These are phyloP conservation scores for Rhinoptilus africanus DNA, from an alignment of 2,113 vertebrate species.

Conservation along the genomic window DNA sequence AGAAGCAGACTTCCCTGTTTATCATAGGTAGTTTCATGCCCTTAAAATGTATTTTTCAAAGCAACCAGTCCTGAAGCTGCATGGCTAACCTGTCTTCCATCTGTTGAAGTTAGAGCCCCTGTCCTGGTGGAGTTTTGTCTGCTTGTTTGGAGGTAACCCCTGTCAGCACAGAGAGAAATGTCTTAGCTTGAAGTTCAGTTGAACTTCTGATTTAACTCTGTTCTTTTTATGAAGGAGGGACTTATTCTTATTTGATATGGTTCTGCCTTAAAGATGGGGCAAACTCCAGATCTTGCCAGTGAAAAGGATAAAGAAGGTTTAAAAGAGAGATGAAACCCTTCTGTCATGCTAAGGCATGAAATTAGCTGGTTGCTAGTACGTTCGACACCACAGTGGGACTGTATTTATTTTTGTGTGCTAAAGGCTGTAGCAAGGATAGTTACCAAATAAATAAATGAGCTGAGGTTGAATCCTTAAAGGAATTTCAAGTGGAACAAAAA, in stretches of 20 bases:
- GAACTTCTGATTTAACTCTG: not conserved
- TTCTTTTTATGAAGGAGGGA: not conserved
- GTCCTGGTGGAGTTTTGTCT: not conserved
- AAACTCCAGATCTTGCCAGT: not conserved
- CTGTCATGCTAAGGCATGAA: not conserved
- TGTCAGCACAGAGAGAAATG: not conserved
- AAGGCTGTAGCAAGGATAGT: not conserved
- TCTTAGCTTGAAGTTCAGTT: not conserved
- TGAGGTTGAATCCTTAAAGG: not conserved
- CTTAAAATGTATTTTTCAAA: not conserved
- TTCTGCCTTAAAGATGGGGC: not conserved
- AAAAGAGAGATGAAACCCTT: not conserved
- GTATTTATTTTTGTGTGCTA: not conserved
- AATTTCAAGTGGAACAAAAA: slow-evolving; percentile 21
- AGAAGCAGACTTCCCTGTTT: not conserved
- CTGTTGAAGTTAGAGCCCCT: not conserved
- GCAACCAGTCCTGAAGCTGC: not conserved
- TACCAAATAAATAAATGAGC: not conserved
- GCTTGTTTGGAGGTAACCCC: not conserved
- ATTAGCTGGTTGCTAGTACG: not conserved
- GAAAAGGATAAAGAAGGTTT: not conserved
- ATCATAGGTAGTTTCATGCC: not conserved
- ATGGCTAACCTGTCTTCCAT: not conserved
- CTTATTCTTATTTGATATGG: not conserved
- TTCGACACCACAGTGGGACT: not conserved